These are phyloP conservation scores for Cacatua alba DNA, from an alignment of 2,113 vertebrate genomes.

Conservation along the genomic window DNA sequence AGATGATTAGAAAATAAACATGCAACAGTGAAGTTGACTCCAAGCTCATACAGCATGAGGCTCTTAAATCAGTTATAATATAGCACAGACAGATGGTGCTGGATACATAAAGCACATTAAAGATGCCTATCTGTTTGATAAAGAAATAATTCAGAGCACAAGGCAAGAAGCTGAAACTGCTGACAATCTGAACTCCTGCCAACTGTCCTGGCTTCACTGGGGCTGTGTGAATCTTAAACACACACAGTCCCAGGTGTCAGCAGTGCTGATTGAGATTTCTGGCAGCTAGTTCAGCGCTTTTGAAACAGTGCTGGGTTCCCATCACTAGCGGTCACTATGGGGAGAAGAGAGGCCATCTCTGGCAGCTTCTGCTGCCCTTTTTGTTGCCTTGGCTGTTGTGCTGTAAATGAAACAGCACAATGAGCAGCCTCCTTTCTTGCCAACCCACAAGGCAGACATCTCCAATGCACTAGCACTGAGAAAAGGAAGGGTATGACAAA, in stretches of 20 bases:
- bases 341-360: constrained; percentile 10
- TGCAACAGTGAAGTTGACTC: neutral
- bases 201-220: constrained; percentile 5
- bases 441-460: constrained; percentile 40
- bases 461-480: neutral
- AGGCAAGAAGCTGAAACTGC: constrained; percentile 53
- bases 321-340: constrained; percentile 29
- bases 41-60: neutral
- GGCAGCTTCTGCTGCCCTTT: constrained; percentile 56
- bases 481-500: constrained; percentile 37
- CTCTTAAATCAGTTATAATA: neutral
- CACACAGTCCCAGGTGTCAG: constrained; percentile 59
- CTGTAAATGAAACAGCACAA: constrained; percentile 2
- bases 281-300: constrained; percentile 18
- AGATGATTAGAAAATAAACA: neutral
- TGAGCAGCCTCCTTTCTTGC: constrained; percentile 3
- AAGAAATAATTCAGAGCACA: constrained; percentile 47
- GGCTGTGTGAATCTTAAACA: constrained; percentile 38
- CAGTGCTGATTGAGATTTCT: constrained; percentile 17
- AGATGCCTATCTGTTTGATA: constrained; percentile 29
- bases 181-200: constrained; percentile 48
- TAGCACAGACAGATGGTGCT: neutral
- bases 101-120: constrained; percentile 4
- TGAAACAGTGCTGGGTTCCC: constrained; percentile 48
- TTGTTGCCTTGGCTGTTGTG: constrained; percentile 10